These are phyloP conservation scores for Drosophila sp. DNA, from an alignment of 1,140 invertebrate genomes.

Conservation along the genomic window DNA sequence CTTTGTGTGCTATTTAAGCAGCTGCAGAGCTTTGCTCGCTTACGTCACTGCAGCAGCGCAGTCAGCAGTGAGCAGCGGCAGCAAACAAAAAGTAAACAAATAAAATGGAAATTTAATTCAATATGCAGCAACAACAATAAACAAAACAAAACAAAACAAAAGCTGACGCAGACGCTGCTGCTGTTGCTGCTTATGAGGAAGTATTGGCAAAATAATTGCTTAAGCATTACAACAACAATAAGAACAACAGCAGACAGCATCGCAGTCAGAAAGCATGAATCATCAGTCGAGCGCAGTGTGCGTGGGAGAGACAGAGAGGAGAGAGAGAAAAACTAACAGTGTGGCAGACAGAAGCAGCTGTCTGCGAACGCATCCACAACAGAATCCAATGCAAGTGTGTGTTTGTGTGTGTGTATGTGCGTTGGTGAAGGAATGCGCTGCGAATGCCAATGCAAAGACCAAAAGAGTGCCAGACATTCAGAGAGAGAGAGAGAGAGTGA, in stretches of 20 bases:
- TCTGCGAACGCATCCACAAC: constrained; percentile 64
- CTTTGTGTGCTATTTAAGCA: constrained; percentile 49
- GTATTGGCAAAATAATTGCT: constrained; percentile 42
- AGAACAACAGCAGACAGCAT: constrained; percentile 46
- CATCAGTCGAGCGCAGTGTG: constrained; percentile 49
- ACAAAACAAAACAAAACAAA: constrained; percentile 34
- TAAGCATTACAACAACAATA: constrained; percentile 33
- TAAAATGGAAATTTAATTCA: constrained; percentile 6
- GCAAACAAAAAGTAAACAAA: constrained; percentile 33
- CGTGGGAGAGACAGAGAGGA: background rate
- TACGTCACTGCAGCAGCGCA: constrained; percentile 43
- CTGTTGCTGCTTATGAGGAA: constrained; percentile 44
- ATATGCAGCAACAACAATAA: constrained; percentile 14
- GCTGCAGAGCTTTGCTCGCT: constrained; percentile 46
- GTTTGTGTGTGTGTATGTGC: background rate
- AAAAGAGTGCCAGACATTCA: constrained; percentile 10
- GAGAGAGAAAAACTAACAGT: too few species aligned
- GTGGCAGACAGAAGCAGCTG: constrained; percentile 8
- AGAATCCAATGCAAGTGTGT: constrained; percentile 31
- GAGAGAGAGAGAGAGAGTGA: background rate
- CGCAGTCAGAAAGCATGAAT: constrained; percentile 68
- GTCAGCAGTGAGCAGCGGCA: constrained; percentile 5
- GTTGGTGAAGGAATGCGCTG: constrained; percentile 39
- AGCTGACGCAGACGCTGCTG: constrained; percentile 8
- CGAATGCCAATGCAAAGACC: constrained; percentile 47